Evolutionary conservation across 2,888 invertebrate genomes (phyloP), one percentile per base, ranked within the genome.

Genomic region (Nycteola revayana): DNA sequence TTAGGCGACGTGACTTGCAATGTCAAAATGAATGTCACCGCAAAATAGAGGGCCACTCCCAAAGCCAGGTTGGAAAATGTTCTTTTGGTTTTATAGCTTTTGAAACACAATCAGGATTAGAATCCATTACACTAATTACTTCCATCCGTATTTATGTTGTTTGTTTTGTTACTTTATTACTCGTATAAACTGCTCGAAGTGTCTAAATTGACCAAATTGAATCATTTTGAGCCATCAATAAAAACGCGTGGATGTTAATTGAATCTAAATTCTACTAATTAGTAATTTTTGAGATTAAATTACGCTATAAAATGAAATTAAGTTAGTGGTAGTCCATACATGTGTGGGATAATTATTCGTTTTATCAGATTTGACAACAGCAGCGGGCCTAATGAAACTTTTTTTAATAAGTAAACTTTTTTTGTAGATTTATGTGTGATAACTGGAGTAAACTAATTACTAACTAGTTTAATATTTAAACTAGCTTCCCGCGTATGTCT

Each of bases 1-100:
- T 84, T 81, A 85, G 68, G 59, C 53, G 77, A 79, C 76, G 77
- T 86, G 85, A 84, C 85, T 82, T 83, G 82, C 83, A 78, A 64
- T 40, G 49, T 54, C 46, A 57, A 56, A 60, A 59, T 64, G 64
- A 71, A 61, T 75, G 79, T 79, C 79, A 78, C 67, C 59, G 68
- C 61, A 50, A 74, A 60, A 69, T 61, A 69, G 70, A 58, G 5
- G 10, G 7, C 49, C 55, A 45, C 49, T 52, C 50, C 56, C 42
- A 36, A 40, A 29, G 53, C 70, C n/a, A n/a, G n/a, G n/a, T n/a
- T n/a, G n/a, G n/a, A n/a, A n/a, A n/a, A n/a, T n/a, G n/a, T n/a
- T n/a, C n/a, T n/a, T n/a, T 70, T 60, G 27, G 46, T 58, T 69
- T 70, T 59, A 61, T 66, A 58, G 55, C 59, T 62, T 64, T 63